Percentiles rank a stretch among this genome's conserved stretches.
Conservation (phyloP, 2,113 vertebrate genomes). For the Pteropus alecto region DNA sequence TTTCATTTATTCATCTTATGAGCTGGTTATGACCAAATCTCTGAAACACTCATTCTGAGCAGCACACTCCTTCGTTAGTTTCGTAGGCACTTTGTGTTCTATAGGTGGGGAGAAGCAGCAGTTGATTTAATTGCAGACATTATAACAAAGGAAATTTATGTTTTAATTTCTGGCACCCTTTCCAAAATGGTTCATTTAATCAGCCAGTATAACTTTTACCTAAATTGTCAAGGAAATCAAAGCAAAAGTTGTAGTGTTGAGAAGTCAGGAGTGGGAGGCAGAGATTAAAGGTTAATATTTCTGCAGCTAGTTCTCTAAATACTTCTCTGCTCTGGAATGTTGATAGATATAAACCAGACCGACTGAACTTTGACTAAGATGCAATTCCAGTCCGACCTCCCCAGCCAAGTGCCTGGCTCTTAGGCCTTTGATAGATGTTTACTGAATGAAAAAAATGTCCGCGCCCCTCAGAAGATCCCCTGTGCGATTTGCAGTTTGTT, state of each 20-base stretch:
- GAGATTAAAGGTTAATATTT: background rate
- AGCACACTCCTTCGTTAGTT: background rate
- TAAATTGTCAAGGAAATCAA: slow-evolving; percentile 43
- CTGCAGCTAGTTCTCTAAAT: background rate
- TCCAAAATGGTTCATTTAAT: slow-evolving; percentile 23
- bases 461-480: background rate
- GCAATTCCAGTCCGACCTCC: background rate
- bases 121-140: slow-evolving; percentile 30
- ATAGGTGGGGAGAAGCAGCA: background rate
- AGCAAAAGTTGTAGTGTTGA: background rate
- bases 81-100: background rate
- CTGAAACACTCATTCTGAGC: slow-evolving; percentile 7
- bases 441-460: background rate
- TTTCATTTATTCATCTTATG: slow-evolving; percentile 19
- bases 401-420: background rate
- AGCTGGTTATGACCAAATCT: slow-evolving; percentile 9
- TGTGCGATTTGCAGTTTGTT: background rate
- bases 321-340: background rate
- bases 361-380: background rate
- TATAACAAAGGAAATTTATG: slow-evolving; percentile 31
- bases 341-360: background rate
- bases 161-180: slow-evolving; percentile 37
- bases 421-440: background rate
- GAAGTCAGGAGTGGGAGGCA: background rate
- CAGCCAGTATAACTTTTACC: slow-evolving; percentile 21